phyloP scores from a whole-genome alignment of 2,113 vertebrate genomes.

The Speoplatyrhinus poulsoni region DNA sequence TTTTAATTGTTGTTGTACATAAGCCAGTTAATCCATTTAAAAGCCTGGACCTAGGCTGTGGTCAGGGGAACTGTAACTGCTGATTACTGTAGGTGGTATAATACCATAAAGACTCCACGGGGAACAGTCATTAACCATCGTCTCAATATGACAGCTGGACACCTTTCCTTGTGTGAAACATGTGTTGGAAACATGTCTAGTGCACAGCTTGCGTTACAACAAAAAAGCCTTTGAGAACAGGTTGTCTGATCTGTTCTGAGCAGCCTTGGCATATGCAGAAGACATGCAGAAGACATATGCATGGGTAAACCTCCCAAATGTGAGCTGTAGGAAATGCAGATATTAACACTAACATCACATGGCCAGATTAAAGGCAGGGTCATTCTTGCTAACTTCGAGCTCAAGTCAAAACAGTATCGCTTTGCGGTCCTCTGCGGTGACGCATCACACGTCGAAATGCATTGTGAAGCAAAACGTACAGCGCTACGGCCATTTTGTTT shows the following conservation, averaged over 20 bases:
- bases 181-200: conserved; percentile 14
- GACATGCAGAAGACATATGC: conserved; percentile 55
- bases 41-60: conserved; percentile 40
- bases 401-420: no score
- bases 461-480: no score
- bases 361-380: no score
- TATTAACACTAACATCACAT: no score
- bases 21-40: conserved; percentile 49
- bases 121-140: conserved; percentile 50
- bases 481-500: no score
- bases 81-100: conserved; percentile 42
- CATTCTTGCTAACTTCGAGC: no score
- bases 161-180: conserved; percentile 40
- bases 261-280: conserved; percentile 51
- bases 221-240: conserved; percentile 39
- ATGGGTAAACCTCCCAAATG: conserved; percentile 57
- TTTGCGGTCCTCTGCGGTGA: no score
- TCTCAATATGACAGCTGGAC: conserved; percentile 40
- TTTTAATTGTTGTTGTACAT: conserved; percentile 51
- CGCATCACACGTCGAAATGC: no score
- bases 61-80: conserved; percentile 66
- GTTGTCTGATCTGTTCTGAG: conserved; percentile 32
- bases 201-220: conserved; percentile 17
- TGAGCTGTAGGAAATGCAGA: conserved; percentile 45
- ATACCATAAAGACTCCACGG: conserved; percentile 61